Conservation (phyloP, 1,140 invertebrate genomes). For the Orius insidiosus region DNA sequence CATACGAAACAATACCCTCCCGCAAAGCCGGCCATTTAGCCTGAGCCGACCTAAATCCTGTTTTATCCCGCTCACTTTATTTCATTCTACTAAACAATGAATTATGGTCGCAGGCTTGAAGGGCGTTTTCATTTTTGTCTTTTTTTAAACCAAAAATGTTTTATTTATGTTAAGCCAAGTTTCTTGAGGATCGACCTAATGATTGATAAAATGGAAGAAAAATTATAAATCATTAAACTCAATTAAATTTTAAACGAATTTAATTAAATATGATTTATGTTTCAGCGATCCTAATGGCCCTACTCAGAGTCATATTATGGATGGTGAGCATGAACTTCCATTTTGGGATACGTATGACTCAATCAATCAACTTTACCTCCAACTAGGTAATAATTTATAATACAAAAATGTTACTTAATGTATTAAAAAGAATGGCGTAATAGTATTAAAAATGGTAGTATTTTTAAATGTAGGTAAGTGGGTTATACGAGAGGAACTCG, state of each 20-base stretch:
- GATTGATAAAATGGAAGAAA: too few species aligned
- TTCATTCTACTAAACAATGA: too few species aligned
- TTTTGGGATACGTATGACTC: conserved; percentile 81
- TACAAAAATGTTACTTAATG: not conserved
- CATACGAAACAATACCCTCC: too few species aligned
- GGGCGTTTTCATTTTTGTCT: too few species aligned
- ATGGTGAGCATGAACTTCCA: conserved; percentile 28
- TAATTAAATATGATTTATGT: conserved; percentile 19
- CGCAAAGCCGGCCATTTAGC: too few species aligned
- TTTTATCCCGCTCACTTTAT: too few species aligned
- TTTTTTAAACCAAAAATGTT: too few species aligned
- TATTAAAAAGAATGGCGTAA: not conserved
- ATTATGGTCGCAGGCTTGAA: too few species aligned
- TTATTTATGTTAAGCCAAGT: not conserved
- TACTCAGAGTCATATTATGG: conserved; percentile 16
- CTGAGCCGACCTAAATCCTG: too few species aligned
- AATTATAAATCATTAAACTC: too few species aligned
- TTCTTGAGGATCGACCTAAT: not conserved
- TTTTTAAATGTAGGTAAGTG: not conserved
- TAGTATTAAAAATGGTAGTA: not conserved
- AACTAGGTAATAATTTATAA: conserved; percentile 41
- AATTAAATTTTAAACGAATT: too few species aligned
- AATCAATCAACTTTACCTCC: conserved; percentile 73
- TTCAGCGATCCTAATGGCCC: conserved; percentile 48
- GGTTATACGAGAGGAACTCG: not conserved